Evolutionary conservation across 2,113 vertebrate species (phyloP).

Genomic region (Halcyon malimbica): DNA sequence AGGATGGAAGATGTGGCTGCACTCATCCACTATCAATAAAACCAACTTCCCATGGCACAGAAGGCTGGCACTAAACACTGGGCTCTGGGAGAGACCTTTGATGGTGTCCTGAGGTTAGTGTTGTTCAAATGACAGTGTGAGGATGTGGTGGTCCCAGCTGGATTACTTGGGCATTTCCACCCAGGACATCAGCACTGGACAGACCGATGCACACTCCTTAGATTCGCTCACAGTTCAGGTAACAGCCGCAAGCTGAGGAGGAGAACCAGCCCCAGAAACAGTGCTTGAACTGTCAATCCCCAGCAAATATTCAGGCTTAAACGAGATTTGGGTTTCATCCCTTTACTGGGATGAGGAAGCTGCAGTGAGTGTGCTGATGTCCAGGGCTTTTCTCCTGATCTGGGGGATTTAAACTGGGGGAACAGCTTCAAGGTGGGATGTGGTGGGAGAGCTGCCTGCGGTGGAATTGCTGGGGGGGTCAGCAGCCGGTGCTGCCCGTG

Average conservation of each 20-base stretch:
- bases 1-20: neutral
- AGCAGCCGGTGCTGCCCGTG: neutral
- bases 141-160: neutral
- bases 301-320: neutral
- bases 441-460: neutral
- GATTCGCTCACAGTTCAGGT: neutral
- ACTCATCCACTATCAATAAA: neutral
- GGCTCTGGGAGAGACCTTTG: neutral
- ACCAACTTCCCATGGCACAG: rapidly evolving
- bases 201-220: neutral
- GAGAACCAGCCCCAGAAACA: rapidly evolving
- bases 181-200: neutral
- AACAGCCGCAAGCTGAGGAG: neutral
- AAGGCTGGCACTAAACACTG: neutral
- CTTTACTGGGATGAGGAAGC: neutral
- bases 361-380: rapidly evolving
- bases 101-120: neutral
- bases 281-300: neutral
- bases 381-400: neutral
- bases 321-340: neutral
- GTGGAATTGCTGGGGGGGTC: neutral
- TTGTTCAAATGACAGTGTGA: neutral
- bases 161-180: neutral
- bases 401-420: neutral
- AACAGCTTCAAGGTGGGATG: neutral